A percentile compares a stretch with the other conserved stretches of the same genome.
These are phyloP conservation scores for Drosophila nr. medialis DNA, from an alignment of 2,888 invertebrate genomes.

Conservation along the genomic window DNA sequence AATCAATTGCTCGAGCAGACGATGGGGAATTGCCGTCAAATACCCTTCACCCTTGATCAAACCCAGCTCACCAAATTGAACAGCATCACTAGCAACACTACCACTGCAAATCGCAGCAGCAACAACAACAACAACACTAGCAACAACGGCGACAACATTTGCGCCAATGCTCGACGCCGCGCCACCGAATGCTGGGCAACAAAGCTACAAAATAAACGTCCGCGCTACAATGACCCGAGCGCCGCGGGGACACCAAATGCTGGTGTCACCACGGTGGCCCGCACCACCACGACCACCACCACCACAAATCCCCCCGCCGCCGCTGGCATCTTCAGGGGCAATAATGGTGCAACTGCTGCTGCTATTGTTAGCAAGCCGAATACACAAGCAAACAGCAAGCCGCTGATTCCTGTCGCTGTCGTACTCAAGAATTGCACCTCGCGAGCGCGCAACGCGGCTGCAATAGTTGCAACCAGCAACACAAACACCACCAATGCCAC, in stretches of 20 bases:
- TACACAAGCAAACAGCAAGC: conserved; percentile 14
- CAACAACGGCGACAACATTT: conserved; percentile 44
- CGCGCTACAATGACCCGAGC: conserved; percentile 58
- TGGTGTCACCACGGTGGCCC: not conserved
- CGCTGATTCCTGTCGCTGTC: conserved; percentile 26
- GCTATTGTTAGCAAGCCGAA: not conserved
- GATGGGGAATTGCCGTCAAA: conserved; percentile 46
- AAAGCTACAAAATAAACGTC: conserved; percentile 62
- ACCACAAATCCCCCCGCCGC: not conserved
- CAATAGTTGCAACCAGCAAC: not conserved
- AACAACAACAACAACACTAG: not conserved
- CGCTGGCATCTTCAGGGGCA: not conserved
- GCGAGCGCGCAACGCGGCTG: conserved; percentile 22
- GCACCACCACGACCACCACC: not conserved
- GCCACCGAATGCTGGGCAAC: conserved; percentile 65
- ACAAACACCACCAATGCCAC: conserved; percentile 21
- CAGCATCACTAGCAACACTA: conserved; percentile 19
- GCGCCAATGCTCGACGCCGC: conserved; percentile 70
- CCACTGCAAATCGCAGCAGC: not conserved
- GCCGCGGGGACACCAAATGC: conserved; percentile 13
- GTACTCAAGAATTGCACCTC: conserved; percentile 43
- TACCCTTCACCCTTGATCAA: conserved; percentile 27
- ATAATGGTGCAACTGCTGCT: not conserved
- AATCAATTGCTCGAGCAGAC: conserved; percentile 34
- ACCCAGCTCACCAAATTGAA: conserved; percentile 3